Percentiles rank a stretch among this genome's conserved stretches.
Evolutionary conservation across 1,140 invertebrate genomes (phyloP).

Genomic region (Drosophila watanabei): DNA sequence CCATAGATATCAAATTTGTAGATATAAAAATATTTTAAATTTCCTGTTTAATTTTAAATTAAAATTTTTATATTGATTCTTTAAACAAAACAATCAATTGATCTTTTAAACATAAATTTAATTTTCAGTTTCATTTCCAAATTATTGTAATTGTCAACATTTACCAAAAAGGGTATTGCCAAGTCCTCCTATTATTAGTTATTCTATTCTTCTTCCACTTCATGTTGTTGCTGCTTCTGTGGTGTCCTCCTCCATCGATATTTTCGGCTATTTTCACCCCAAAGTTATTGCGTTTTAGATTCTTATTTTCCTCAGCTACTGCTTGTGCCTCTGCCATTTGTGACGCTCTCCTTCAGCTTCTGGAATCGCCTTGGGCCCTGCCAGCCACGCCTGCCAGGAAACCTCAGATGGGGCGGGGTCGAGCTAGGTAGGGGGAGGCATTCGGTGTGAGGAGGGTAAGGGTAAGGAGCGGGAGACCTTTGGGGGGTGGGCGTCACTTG

Average conservation of each 20-base stretch:
- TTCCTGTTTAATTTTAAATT: too few species aligned
- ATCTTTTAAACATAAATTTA: too few species aligned
- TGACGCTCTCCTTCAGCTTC: slow-evolving; percentile 38
- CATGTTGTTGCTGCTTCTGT: slow-evolving; percentile 12
- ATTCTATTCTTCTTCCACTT: slow-evolving; percentile 9
- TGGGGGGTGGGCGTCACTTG: slow-evolving; percentile 8
- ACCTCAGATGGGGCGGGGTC: slow-evolving; percentile 20
- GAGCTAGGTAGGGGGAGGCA: not conserved
- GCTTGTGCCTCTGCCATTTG: slow-evolving; percentile 23
- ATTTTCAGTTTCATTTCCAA: too few species aligned
- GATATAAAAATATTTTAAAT: too few species aligned
- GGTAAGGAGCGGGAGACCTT: not conserved
- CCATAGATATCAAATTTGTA: too few species aligned
- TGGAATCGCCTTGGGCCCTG: slow-evolving; percentile 52
- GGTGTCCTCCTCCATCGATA: slow-evolving; percentile 77
- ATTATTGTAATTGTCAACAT: too few species aligned
- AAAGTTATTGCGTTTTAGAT: slow-evolving; percentile 84
- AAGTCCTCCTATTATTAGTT: not conserved
- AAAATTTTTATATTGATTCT: too few species aligned
- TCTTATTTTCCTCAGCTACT: slow-evolving; percentile 59
- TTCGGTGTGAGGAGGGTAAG: not conserved
- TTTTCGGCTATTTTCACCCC: slow-evolving; percentile 84
- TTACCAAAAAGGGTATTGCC: not conserved
- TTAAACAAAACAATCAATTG: too few species aligned
- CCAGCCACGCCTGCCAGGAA: slow-evolving; percentile 49